Percentiles rank a stretch among this genome's conserved stretches.
These are phyloP conservation scores for Pollenia amentaria DNA, from an alignment of 2,888 invertebrate genomes.

Conservation along the genomic window DNA sequence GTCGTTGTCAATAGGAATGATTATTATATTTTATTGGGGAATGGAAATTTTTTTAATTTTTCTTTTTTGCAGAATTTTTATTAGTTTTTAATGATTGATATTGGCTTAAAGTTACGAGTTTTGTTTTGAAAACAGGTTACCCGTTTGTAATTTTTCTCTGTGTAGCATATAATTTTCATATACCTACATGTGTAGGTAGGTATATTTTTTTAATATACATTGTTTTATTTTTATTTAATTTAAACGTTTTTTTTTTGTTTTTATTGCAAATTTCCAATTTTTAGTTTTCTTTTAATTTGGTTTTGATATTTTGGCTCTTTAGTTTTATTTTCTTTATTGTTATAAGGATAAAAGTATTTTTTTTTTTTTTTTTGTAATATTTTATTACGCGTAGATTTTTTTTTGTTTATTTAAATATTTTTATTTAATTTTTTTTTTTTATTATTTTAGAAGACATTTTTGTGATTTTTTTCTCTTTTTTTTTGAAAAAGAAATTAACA, in stretches of 20 bases:
- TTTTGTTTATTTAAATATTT: neutral
- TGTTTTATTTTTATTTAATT: neutral
- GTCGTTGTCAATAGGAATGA: too few relatives aligned
- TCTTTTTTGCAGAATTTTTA: too few relatives aligned
- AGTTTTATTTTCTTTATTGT: neutral
- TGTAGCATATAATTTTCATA: too few relatives aligned
- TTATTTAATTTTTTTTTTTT: neutral
- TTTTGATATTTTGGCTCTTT: neutral
- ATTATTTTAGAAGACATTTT: neutral
- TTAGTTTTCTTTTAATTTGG: neutral
- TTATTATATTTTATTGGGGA: too few relatives aligned
- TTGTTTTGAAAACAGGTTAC: too few relatives aligned
- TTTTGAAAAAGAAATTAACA: constrained; percentile 4
- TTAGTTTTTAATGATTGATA: too few relatives aligned
- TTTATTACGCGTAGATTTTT: constrained; percentile 8
- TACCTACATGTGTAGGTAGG: too few relatives aligned
- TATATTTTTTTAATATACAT: too few relatives aligned
- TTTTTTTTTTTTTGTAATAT: neutral
- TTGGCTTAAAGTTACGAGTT: too few relatives aligned
- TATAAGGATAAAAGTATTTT: neutral
- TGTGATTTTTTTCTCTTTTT: neutral
- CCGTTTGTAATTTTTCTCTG: too few relatives aligned
- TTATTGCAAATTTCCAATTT: constrained; percentile 22
- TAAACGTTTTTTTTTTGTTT: constrained; percentile 3
- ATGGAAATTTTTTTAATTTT: too few relatives aligned